Evolutionary conservation across 2,888 invertebrate genomes (phyloP).

Genomic region (Athalia rosae): DNA sequence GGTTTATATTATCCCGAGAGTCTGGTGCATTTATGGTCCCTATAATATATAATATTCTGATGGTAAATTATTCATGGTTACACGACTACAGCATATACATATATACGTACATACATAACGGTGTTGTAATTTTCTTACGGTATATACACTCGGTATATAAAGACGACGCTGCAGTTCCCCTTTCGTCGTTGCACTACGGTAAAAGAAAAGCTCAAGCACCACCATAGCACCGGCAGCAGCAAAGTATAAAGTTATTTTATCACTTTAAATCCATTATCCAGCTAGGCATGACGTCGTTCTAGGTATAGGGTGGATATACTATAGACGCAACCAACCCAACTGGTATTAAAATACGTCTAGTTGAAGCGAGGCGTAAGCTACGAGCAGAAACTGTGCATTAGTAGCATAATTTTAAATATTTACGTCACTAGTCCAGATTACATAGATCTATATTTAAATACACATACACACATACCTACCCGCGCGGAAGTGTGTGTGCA

Average conservation of each 20-base stretch:
- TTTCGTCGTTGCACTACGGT: no score
- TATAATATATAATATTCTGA: no score
- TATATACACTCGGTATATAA: constrained; percentile 18
- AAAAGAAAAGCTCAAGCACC: constrained; percentile 43
- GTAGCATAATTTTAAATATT: constrained; percentile 66
- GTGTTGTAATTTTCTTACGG: constrained; percentile 33
- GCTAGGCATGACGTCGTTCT: no score
- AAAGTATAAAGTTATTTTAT: constrained; percentile 65
- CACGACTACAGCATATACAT: constrained; percentile 5
- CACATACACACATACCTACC: neutral
- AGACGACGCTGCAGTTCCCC: constrained; percentile 37
- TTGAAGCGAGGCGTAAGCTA: constrained; percentile 62
- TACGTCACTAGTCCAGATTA: constrained; percentile 47
- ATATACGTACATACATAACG: no score
- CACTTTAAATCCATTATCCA: constrained; percentile 69
- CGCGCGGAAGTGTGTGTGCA: no score
- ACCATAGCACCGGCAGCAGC: constrained; percentile 53
- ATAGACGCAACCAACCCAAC: neutral
- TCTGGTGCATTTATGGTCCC: no score
- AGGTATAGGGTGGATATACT: no score
- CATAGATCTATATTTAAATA: neutral
- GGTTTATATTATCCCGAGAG: no score
- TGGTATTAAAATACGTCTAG: constrained; percentile 48
- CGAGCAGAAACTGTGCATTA: constrained; percentile 63
- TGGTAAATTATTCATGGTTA: constrained; percentile 38